Evolutionary conservation across 2,797 vertebrate species (phyloP), one percentile per base, ranked within the genome.

Genomic region (Hydrolagus colliei): DNA sequence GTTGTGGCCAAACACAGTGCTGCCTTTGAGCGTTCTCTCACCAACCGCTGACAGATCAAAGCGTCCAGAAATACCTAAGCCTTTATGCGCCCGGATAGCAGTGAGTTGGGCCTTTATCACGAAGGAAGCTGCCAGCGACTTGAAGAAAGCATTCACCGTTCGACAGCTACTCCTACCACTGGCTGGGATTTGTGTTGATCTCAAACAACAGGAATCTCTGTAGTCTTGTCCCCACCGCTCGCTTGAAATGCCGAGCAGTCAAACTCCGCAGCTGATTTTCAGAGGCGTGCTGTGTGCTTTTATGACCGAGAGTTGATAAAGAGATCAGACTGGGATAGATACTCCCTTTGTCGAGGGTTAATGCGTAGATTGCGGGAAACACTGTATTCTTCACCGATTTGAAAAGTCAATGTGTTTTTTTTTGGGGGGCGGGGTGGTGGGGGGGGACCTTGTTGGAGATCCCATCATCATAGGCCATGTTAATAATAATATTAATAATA

Each of bases 1-100:
- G 18, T 35, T 12, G 63, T 62, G 71, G 32, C 32, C 11, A 84
- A 67, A 16, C 41, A 18, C 63, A n/a, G 65, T 41, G 20, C 16
- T 41, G 32, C 12, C 27, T 20, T 35, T 52, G 16, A 68, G 63
- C 2, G 63, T 82, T 68, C 79, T 82, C 62, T 35, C 63, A 82
- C 9, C 63, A 41, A 13, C 11, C 3, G 18, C 41, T 84, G 79
- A 84, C 41, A 35, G 65, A n/a, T 71, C 32, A 84, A 16, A 84
- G 79, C 11, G 20, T n/a, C 75, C 35, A 59, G 75, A 77, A 84
- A 71, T 84, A 67, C 32, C 79, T 67, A 71, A 84, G 32, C 79
- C 65, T 68, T 52, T 71, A 84, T 68, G 32, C 20, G 7, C 79
- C 71, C 63, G 41, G 65, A 84, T 71, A 71, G 14, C 10, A 41